A percentile compares a stretch with the other conserved stretches of the same genome.
phyloP scores from a whole-genome alignment of 1,140 invertebrate genomes.

The Sinella curviseta region DNA sequence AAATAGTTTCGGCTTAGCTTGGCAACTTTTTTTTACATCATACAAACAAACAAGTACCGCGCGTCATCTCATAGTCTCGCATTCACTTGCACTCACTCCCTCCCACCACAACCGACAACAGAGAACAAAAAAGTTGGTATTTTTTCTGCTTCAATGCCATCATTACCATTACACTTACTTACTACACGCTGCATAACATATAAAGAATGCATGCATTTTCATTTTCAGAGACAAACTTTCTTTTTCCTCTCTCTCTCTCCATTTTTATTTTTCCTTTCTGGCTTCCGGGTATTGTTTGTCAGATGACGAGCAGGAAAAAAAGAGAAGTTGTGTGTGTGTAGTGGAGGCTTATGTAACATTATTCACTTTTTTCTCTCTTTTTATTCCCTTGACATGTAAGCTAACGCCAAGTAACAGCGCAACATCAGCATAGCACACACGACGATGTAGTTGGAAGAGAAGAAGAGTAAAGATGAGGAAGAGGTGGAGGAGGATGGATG shows the following conservation, averaged over 20 bases:
- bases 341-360: background rate
- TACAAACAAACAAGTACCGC: too few species aligned
- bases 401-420: too few species aligned
- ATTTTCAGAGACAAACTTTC: background rate
- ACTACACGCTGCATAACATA: background rate
- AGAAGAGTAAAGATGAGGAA: too few species aligned
- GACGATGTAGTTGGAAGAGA: too few species aligned
- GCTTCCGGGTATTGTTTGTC: slow-evolving; percentile 2
- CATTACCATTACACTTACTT: background rate
- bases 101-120: too few species aligned
- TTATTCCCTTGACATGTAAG: background rate
- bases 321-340: too few species aligned
- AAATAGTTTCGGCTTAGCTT: background rate
- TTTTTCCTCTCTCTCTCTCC: background rate
- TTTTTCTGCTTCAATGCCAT: too few species aligned
- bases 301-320: background rate
- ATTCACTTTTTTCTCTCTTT: background rate
- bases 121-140: too few species aligned
- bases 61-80: too few species aligned
- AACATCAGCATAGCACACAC: too few species aligned
- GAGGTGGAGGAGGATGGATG: too few species aligned
- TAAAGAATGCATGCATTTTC: background rate
- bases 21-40: background rate
- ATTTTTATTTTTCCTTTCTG: background rate
- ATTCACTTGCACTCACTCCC: too few species aligned